Base-by-base conservation (phyloP, 2,888 invertebrate genomes). In the Napeogenes sylphis region DNA sequence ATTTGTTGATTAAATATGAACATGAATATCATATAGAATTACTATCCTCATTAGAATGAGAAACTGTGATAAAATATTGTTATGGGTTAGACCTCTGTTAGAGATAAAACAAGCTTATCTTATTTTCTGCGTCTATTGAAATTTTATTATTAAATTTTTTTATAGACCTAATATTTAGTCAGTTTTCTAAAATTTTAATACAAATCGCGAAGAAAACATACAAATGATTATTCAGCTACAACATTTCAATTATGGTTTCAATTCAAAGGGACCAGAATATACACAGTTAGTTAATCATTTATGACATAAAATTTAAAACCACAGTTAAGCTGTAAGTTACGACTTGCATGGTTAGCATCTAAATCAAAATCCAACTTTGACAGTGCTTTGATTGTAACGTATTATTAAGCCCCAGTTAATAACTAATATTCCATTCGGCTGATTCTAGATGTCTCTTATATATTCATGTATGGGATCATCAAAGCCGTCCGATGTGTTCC, bases 391-490 rank as follows among this genome's bases (percentile, higher is more conserved):
- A 51, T 51, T 51, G 51, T 51, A 51, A 78, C 78, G 77, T 21
- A 21, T 21, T 47, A 47, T 47, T 47, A 47, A 47, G 8, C 47
- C 51, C 4, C 51, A 51, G 45, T 45, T 61, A 59, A 59, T 61
- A 65, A 66, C 60, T 63, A 66, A 63, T 66, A 66, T 66, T 66
- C 66, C 55, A 55, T 55, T 56, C 33, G 56, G 47, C 42, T 47
- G 47, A 42, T 21, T 54, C 55, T 33, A 55, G 55, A 60, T 46
- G 30, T 55, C 45, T 46, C 55, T 33, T 33, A n/a, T 38, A 84
- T 87, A 87, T 88, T 86, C 87, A 86, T 87, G 87, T 85, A 81
- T 76, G 84, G 75, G 70, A 81, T 83, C 85, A 87, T 86, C 88
- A 87, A 87, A 87, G 82, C 78, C 77, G 73, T 76, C 72, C 78